phyloP scores from a whole-genome alignment of 2,113 vertebrate species.

The Empidonax alnorum region DNA sequence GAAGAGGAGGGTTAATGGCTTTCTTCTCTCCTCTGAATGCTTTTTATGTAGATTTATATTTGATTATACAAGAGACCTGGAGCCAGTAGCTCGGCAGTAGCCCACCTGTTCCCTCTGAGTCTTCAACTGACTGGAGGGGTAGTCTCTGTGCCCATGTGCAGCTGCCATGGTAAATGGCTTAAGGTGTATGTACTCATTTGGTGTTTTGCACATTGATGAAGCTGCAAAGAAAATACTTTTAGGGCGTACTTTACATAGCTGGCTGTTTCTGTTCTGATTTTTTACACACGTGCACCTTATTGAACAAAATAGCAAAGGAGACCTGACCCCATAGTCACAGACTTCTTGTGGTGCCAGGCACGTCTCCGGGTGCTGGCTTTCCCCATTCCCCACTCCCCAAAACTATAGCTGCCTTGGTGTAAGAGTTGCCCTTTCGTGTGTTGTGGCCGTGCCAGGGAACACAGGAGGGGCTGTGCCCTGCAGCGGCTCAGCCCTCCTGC shows the following conservation, averaged over 20 bases:
- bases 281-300: rapidly evolving
- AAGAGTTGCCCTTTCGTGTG: rapidly evolving
- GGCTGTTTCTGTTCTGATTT: background rate
- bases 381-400: rapidly evolving
- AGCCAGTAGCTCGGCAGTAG: background rate
- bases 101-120: background rate
- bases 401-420: background rate
- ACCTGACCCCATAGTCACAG: rapidly evolving
- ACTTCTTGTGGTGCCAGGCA: background rate
- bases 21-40: background rate
- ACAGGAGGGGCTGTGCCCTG: background rate
- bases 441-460: background rate
- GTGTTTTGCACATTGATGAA: background rate
- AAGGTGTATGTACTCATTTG: background rate
- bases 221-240: background rate
- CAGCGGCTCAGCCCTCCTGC: background rate
- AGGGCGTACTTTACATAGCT: background rate
- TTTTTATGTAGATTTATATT: background rate
- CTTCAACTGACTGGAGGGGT: background rate
- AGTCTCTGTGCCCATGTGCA: rapidly evolving
- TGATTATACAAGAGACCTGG: background rate
- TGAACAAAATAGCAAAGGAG: background rate
- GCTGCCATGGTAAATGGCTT: background rate
- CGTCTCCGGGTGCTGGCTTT: rapidly evolving
- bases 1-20: background rate